Base-by-base conservation (phyloP, 2,888 invertebrate genomes). In the Gonocerus acuteangulatus region DNA sequence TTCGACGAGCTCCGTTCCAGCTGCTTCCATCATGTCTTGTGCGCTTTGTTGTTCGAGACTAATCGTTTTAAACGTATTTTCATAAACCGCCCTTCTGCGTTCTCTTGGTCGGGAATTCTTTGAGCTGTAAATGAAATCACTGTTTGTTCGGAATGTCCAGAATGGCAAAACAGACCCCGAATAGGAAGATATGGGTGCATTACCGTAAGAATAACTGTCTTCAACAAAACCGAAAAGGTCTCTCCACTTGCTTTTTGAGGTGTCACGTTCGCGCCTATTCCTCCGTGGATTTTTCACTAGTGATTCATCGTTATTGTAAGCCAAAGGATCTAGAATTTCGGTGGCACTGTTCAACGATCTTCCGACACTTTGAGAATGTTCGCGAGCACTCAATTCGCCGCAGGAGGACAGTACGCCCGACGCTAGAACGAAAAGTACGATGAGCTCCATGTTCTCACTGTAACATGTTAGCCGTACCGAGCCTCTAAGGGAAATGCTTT, bases 1-100 rank as follows among this genome's bases (percentile, higher is more conserved):
- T 39, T 52, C 60, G 32, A 23, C 32, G 2, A 42, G 18, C 18
- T 62, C 58, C 1, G 51, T 34, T 13, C 32, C 51, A 1, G 51
- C 34, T 0, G 52, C 36, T 34, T 52, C 42, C 22, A 52, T 1
- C 1, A 21, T 32, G 19, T 36, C 52, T 34, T 52, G 21, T 3
- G 18, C 52, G n/a, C 15, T 18, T 1, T 7, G 11, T 27, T 18
- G 6, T 1, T 1, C 21, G 9, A 13, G 36, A 2, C 51, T 21
- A 1, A 36, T 18, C 39, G 18, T 16, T 22, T 22, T 19, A 36
- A 27, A 49, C 6, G 27, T 18, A 1, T 15, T 2, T 0, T 49
- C 49, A 18, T 32, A 49, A 6, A 18, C 32, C 6, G 49, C 49
- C 15, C 49, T 15, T 13, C 32, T 27, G 2, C 49, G 16, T 2